Percentiles rank a stretch among this genome's conserved stretches.
phyloP scores from a whole-genome alignment of 2,888 invertebrate species.

The Athripsodes cinereus region DNA sequence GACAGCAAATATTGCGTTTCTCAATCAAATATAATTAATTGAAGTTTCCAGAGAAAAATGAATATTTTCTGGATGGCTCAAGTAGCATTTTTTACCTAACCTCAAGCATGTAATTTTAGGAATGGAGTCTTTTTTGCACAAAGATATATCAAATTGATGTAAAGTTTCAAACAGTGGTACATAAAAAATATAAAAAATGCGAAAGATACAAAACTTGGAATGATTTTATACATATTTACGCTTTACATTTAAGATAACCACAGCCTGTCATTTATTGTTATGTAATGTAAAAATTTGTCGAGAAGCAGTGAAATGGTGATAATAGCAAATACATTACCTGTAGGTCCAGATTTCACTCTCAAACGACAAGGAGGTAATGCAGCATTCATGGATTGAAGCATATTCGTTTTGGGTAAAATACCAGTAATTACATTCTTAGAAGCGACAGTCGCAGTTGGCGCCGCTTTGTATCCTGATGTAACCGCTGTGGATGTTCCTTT shows the following conservation, averaged over 20 bases:
- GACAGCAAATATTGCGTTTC: no score
- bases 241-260: neutral
- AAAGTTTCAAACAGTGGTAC: no score
- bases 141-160: no score
- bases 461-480: conserved; percentile 58
- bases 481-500: conserved; percentile 63
- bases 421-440: conserved; percentile 46
- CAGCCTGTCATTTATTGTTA: conserved; percentile 34
- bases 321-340: conserved; percentile 44
- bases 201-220: no score
- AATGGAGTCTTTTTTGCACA: no score
- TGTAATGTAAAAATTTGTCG: conserved; percentile 36
- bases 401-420: conserved; percentile 45
- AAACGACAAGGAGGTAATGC: conserved; percentile 56
- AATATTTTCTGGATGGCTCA: neutral
- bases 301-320: neutral
- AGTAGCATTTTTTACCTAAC: neutral
- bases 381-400: conserved; percentile 52
- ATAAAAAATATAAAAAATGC: no score
- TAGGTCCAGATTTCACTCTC: conserved; percentile 52
- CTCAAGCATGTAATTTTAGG: no score
- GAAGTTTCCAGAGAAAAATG: neutral
- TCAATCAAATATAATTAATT: no score
- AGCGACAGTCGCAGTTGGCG: conserved; percentile 44
- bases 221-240: neutral